Conservation (phyloP, 2,113 vertebrate species). For the Bubo bubo region DNA sequence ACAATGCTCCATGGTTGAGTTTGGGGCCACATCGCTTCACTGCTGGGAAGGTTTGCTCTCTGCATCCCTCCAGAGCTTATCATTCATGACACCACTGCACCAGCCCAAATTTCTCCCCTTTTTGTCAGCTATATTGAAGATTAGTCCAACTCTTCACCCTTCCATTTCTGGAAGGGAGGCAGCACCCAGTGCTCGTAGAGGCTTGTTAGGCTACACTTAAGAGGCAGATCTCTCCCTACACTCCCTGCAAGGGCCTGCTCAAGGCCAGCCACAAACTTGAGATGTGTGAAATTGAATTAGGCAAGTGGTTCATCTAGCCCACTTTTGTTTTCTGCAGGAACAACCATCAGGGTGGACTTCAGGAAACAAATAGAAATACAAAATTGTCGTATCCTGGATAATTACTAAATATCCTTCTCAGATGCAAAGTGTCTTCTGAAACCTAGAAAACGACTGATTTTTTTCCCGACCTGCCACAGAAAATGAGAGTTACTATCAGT, state of each 20-base stretch:
- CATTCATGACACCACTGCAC: not conserved
- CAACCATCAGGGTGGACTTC: not conserved
- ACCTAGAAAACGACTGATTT: not conserved
- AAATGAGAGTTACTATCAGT: not conserved
- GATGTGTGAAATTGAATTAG: not conserved
- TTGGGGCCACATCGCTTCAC: not conserved
- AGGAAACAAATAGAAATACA: not conserved
- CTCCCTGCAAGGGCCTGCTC: not conserved
- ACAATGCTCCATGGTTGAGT: not conserved
- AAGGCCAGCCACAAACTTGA: not conserved
- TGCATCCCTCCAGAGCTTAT: not conserved
- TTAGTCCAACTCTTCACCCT: not conserved
- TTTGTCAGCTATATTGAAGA: not conserved
- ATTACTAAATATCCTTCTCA: not conserved
- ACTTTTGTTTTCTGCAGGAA: not conserved
- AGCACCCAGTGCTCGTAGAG: not conserved
- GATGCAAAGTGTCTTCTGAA: not conserved
- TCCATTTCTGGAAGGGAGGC: not conserved
- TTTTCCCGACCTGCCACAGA: not conserved
- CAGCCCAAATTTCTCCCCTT: not conserved
- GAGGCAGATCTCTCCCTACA: not conserved
- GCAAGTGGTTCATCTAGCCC: not conserved
- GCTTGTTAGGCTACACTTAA: not conserved
- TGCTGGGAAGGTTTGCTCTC: not conserved
- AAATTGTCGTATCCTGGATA: not conserved